phyloP scores from a whole-genome alignment of 1,140 invertebrate species.

The Vanessa tameamea region DNA sequence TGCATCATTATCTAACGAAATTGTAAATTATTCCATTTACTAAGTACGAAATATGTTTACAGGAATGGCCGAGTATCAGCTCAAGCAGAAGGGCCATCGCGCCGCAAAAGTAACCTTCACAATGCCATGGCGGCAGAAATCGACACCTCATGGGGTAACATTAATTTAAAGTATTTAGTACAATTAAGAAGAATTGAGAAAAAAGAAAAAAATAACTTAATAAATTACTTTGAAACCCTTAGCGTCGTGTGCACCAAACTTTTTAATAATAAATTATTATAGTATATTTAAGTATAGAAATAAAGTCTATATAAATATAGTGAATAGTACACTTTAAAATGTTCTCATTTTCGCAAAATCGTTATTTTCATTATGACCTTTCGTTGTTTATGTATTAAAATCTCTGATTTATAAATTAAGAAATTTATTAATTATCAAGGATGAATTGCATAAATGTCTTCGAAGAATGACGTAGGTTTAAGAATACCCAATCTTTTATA shows the following conservation, averaged over 20 bases:
- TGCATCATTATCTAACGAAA: conserved; percentile 10
- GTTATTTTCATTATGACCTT: no score
- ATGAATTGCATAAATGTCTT: not conserved
- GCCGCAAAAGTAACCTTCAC: conserved; percentile 85
- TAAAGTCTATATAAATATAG: no score
- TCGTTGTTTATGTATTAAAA: no score
- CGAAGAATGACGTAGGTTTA: no score
- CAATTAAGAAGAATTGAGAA: not conserved
- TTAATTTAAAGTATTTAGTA: not conserved
- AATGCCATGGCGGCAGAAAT: conserved; percentile 78
- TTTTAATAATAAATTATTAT: no score
- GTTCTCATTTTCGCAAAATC: no score
- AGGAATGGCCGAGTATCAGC: conserved; percentile 73
- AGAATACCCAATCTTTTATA: no score
- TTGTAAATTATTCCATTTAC: not conserved
- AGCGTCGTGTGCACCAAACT: no score
- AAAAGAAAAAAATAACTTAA: no score
- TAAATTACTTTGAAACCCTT: no score
- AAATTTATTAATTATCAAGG: not conserved
- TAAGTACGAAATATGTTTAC: conserved; percentile 4
- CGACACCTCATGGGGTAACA: conserved; percentile 72
- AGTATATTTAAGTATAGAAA: no score
- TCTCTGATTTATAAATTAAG: not conserved
- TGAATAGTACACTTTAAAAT: no score
- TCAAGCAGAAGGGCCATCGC: conserved; percentile 80